phyloP scores from a whole-genome alignment of 2,113 vertebrate species.

The Phylloscopus trochilus region DNA sequence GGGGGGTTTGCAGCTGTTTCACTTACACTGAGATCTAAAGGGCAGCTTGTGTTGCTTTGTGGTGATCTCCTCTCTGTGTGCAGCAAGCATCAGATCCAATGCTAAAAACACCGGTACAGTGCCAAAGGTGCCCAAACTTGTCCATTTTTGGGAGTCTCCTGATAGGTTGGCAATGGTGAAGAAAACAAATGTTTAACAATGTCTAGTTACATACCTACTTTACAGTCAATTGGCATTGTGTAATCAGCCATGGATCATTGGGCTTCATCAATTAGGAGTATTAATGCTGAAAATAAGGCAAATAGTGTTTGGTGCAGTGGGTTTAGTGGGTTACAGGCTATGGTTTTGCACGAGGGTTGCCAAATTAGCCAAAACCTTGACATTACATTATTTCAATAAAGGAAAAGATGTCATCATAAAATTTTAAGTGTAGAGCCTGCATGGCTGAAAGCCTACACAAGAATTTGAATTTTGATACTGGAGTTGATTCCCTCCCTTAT shows the following conservation, averaged over 20 bases:
- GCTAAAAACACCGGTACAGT: neutral
- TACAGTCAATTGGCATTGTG: neutral
- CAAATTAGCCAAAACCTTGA: neutral
- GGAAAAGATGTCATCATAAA: neutral
- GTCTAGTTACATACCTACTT: neutral
- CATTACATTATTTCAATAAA: neutral
- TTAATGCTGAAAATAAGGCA: neutral
- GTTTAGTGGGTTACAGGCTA: neutral
- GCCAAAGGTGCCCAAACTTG: neutral
- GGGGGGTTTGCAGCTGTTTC: neutral
- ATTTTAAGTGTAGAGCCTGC: neutral
- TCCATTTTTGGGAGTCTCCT: neutral
- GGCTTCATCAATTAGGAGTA: neutral
- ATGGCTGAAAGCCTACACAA: neutral
- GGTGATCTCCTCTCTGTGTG: neutral
- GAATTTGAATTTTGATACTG: fast-evolving
- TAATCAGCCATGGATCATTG: neutral
- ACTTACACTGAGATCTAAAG: neutral
- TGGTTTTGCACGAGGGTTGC: neutral
- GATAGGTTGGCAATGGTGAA: neutral
- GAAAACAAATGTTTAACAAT: neutral
- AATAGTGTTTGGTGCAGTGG: neutral
- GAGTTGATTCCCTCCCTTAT: neutral
- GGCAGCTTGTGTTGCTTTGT: neutral
- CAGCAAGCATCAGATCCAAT: neutral